Percentiles rank a stretch among this genome's conserved stretches.
These are phyloP conservation scores for Euclidia mi DNA, from an alignment of 2,888 invertebrate species.

Conservation along the genomic window DNA sequence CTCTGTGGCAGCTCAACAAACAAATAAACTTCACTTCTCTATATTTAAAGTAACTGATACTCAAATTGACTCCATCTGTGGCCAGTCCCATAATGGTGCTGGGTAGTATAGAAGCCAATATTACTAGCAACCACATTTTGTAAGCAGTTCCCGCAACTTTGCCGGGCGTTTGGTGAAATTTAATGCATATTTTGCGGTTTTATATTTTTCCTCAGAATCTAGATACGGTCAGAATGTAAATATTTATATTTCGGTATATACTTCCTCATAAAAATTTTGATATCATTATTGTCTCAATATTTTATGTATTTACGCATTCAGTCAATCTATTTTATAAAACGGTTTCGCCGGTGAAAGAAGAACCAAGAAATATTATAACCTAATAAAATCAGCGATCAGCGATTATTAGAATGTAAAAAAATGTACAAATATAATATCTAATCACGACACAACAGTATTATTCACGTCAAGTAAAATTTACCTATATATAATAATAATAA, in stretches of 20 bases:
- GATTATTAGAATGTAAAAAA: too few species aligned
- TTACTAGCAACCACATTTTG: conserved; percentile 32
- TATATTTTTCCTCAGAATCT: conserved; percentile 1
- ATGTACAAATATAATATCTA: too few species aligned
- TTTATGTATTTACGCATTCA: too few species aligned
- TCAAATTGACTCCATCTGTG: conserved; percentile 40
- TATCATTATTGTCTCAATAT: too few species aligned
- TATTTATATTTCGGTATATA: neutral
- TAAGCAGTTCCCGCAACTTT: neutral
- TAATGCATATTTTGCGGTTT: conserved; percentile 3
- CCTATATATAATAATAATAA: too few species aligned
- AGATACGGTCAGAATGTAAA: conserved; percentile 7
- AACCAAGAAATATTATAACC: too few species aligned
- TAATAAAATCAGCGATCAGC: too few species aligned
- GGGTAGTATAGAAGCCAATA: conserved; percentile 35
- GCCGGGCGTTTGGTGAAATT: neutral
- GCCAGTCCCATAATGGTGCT: conserved; percentile 35
- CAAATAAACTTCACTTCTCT: conserved; percentile 60
- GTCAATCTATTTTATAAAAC: too few species aligned
- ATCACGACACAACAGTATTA: too few species aligned
- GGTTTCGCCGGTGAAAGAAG: too few species aligned
- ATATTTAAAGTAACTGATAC: conserved; percentile 62
- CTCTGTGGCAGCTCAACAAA: conserved; percentile 57
- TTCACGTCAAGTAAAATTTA: too few species aligned
- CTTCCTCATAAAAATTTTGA: too few species aligned